Evolutionary conservation across 1,140 invertebrate genomes (phyloP), one percentile per base, ranked within the genome.

Genomic region (Drosophila santomea): DNA sequence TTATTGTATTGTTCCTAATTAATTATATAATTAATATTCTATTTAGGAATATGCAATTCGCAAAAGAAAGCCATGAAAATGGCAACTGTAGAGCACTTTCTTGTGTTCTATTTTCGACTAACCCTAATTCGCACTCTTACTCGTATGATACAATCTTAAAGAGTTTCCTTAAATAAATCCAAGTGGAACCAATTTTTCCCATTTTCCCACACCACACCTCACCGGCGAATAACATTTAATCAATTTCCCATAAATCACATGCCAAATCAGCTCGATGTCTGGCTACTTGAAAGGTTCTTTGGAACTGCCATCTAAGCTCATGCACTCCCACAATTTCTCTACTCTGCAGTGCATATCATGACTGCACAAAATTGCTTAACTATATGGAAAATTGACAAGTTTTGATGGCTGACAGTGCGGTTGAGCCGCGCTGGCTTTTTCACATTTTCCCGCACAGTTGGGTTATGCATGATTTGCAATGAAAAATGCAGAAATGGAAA

Each of bases 331-430:
- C 60, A 58, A 15, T 43, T 62, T 12, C 32, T n/a, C 43, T 44
- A 39, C n/a, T 43, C n/a, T 38, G 32, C 43, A 54, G 23, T 55
- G 51, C 62, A 75, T 78, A 84, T 84, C 76, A 84, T 82, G 78
- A 62, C 61, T 66, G 66, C 28, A 15, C 62, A 54, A 88, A 88
- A 89, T 89, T 88, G 84, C 80, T 88, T 88, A 89, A 88, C 84
- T 89, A 74, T 84, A 88, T 88, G 84, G 84, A 88, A 88, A 88
- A 88, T 88, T 89, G 84, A 88, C 84, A 80, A 84, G 84, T 78
- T 89, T 78, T 84, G 84, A 84, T 75, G 74, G 57, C 72, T 88
- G 84, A 83, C 84, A 88, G 62, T 83, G 83, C 76, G 84, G 83
- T 83, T 85, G 54, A 39, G 71, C 56, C 36, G 56, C 55, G 52